Evolutionary conservation across 2,888 invertebrate genomes (phyloP), one percentile per base, ranked within the genome.

Genomic region (Aquatica leii): DNA sequence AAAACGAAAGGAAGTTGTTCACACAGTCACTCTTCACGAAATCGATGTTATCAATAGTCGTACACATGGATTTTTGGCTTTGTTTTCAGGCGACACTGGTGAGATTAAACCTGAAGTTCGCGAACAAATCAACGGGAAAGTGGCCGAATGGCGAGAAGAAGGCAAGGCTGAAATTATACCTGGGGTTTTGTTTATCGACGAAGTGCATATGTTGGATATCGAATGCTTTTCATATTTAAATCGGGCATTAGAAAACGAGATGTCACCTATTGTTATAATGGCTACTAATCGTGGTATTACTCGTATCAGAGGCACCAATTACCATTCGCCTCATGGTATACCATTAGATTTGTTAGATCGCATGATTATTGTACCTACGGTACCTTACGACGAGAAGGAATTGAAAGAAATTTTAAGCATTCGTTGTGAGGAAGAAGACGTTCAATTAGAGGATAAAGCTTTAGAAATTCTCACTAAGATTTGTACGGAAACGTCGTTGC

Each of bases 161-260:
- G 98, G 98, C 0, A 99, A 99, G 80, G 98, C 99, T 0, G 98
- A 98, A 82, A 97, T 99, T 77, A 95, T 98, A 34, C 98, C 99
- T 0, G 99, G 99, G 0, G 98, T 98, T 1, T 84, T 98, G 1
- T 98, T 98, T 77, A 92, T 98, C 69, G 98, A 98, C 77, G 98
- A 98, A 85, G 92, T 95, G 0, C 99, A 99, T 79, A 98, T 99
- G 98, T 83, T 99, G 69, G 99, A 99, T 80, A 96, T 99, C 43
- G 99, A 99, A 80, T 99, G 98, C 78, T 99, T 99, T 84, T 98
- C 98, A 0, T 99, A 93, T 81, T 84, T 99, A 5, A 99, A 99
- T 83, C 89, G 99, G 3, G 98, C 98, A 0, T 83, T 99, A 20
- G 99, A 99, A 78, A 94, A 94, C 46, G 98, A 99, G 75, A 96